Evolutionary conservation across 2,888 invertebrate species (phyloP), one percentile per base, ranked within the genome.

Genomic region (Platycheirus rosarum): DNA sequence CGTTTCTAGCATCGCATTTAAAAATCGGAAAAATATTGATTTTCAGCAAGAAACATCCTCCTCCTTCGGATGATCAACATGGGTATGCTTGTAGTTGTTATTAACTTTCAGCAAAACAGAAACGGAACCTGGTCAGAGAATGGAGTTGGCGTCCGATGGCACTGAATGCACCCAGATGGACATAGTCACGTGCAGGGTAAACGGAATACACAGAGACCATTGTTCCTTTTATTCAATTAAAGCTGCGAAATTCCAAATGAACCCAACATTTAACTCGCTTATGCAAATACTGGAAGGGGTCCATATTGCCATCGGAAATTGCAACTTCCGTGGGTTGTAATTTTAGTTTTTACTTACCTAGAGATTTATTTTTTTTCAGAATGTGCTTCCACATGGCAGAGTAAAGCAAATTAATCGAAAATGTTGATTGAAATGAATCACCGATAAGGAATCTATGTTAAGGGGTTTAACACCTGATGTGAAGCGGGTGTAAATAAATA

Each of bases 241-340:
- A 53, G 44, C 65, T 71, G 65, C 18, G 71, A 60, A 71, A 62
- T 62, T 73, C 66, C 32, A 53, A 78, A 68, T 32, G 29, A 32
- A 51, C 51, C 63, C 37, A 26, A 73, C 62, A 76, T 51, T 51
- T 62, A 51, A 53, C 76, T 55, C 53, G 62, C 53, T 29, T 73
- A n/a, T n/a, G n/a, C n/a, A n/a, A n/a, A n/a, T 53, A 55, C 60
- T 68, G 40, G 40, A 40, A 42, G 35, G n/a, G n/a, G 53, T 48
- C 73, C 62, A 68, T 78, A 73, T 73, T 73, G 55, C 66, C 66
- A 53, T 62, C 53, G 78, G 73, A 78, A 68, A 73, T 73, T 78
- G 66, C 68, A 73, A 73, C 73, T 78, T 78, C 68, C 78, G 73
- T 55, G 40, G 53, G 26, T 62, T 62, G 53, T 62, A 62, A 66